A percentile compares a stretch with the other conserved stretches of the same genome.
Conservation (phyloP, 2,113 vertebrate genomes). For the Scytalopus superciliaris region DNA sequence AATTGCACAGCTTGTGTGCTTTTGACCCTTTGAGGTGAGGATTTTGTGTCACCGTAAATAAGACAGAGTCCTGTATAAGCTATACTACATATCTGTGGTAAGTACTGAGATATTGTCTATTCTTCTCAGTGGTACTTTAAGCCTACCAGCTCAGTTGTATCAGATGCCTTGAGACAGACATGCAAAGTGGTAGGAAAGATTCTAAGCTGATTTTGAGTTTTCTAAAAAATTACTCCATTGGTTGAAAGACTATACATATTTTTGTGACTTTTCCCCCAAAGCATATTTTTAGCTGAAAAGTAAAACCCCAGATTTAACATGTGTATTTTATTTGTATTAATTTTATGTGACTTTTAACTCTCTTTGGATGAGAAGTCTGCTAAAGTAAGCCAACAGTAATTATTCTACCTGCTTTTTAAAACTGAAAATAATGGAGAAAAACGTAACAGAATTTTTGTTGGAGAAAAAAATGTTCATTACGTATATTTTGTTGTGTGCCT, state of each 20-base stretch:
- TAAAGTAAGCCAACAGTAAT: neutral
- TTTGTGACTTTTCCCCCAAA: neutral
- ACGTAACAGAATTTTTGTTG: neutral
- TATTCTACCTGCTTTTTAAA: neutral
- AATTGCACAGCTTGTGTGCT: neutral
- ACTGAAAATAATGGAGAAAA: neutral
- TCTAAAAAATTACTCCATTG: neutral
- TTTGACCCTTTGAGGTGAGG: neutral
- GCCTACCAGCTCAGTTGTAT: neutral
- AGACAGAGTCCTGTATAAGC: neutral
- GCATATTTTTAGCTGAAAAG: neutral
- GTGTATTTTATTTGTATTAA: neutral
- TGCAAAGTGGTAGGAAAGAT: neutral
- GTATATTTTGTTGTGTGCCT: neutral
- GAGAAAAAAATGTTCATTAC: neutral
- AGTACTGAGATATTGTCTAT: neutral
- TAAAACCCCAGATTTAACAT: fast-evolving
- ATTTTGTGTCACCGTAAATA: neutral
- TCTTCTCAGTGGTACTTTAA: neutral
- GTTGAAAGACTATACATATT: neutral
- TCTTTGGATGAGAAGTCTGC: neutral
- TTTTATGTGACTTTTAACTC: neutral
- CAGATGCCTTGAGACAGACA: neutral
- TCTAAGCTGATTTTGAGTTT: neutral
- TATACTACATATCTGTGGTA: neutral